Evolutionary conservation across 2,797 vertebrate species (phyloP).

Genomic region (Streptopelia turtur): DNA sequence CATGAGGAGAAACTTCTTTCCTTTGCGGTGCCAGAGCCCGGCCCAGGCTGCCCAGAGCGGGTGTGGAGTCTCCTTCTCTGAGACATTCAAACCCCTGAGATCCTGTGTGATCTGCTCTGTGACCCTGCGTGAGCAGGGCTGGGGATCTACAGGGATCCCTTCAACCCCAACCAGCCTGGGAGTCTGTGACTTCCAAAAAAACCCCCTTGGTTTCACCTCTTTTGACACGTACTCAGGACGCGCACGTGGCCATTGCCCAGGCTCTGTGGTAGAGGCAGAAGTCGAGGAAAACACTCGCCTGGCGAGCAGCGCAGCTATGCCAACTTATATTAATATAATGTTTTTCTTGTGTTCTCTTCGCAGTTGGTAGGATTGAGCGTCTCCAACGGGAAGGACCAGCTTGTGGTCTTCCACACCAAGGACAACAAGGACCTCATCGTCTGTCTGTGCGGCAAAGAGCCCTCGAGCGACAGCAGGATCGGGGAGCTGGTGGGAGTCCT

Average conservation of each 20-base stretch:
- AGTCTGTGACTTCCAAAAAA: no score
- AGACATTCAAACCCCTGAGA: no score
- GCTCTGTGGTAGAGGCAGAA: neutral
- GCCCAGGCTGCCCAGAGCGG: no score
- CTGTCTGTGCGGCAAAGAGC: conserved; percentile 90
- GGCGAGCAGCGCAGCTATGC: fast-evolving
- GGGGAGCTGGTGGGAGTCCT: conserved; percentile 95
- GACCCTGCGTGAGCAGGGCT: no score
- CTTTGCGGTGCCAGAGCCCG: no score
- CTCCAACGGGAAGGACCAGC: conserved; percentile 96
- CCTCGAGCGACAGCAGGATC: conserved; percentile 88
- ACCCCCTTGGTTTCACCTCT: no score
- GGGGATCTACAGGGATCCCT: no score
- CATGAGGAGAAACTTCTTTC: no score
- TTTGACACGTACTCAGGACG: neutral
- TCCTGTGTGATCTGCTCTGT: no score
- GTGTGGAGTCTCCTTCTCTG: no score
- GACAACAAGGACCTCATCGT: conserved; percentile 95
- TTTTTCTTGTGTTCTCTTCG: neutral
- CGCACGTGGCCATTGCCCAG: neutral
- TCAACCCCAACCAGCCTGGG: no score
- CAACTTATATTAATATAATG: fast-evolving
- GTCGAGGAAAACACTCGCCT: no score
- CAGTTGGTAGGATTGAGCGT: conserved; percentile 95
- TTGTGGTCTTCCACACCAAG: conserved; percentile 97